These are phyloP conservation scores for Arothron firmamentum DNA, from an alignment of 2,113 vertebrate genomes.

Conservation along the genomic window DNA sequence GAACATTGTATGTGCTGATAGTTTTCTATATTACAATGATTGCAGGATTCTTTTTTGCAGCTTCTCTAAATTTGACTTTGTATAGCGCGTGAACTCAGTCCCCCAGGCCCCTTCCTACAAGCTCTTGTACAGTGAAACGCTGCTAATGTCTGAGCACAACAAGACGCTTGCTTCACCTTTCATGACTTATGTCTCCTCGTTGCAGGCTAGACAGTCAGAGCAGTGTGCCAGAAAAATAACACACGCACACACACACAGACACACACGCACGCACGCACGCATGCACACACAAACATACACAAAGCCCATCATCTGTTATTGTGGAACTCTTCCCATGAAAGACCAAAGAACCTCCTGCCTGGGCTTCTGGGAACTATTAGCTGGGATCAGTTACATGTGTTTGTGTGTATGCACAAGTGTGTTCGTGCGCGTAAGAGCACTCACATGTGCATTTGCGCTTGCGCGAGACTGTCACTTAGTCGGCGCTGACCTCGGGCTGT, in stretches of 20 bases:
- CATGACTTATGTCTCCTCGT: constrained; percentile 53
- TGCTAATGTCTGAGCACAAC: constrained; percentile 37
- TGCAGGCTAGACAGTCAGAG: constrained; percentile 53
- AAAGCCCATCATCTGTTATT: constrained; percentile 62
- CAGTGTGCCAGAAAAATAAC: constrained; percentile 53
- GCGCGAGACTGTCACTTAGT: constrained; percentile 62
- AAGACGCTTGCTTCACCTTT: constrained; percentile 57
- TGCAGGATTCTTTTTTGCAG: background rate
- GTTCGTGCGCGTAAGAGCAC: constrained; percentile 15
- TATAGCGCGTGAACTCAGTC: constrained; percentile 6
- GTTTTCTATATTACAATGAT: too few species aligned
- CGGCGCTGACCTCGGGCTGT: constrained; percentile 56
- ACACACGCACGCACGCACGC: constrained; percentile 26
- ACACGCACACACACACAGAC: constrained; percentile 22
- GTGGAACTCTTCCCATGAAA: constrained; percentile 71
- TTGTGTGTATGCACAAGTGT: constrained; percentile 44
- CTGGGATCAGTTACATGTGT: constrained; percentile 63
- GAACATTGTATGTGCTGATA: background rate
- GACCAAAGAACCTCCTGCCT: constrained; percentile 65
- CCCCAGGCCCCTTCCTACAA: constrained; percentile 11
- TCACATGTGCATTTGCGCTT: constrained; percentile 35
- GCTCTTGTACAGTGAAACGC: constrained; percentile 15
- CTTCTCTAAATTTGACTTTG: constrained; percentile 3
- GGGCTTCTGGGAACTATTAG: constrained; percentile 72
- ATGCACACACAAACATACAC: constrained; percentile 19